Base-by-base conservation (phyloP, 2,888 invertebrate species). In the Philhelius pedissequus region DNA sequence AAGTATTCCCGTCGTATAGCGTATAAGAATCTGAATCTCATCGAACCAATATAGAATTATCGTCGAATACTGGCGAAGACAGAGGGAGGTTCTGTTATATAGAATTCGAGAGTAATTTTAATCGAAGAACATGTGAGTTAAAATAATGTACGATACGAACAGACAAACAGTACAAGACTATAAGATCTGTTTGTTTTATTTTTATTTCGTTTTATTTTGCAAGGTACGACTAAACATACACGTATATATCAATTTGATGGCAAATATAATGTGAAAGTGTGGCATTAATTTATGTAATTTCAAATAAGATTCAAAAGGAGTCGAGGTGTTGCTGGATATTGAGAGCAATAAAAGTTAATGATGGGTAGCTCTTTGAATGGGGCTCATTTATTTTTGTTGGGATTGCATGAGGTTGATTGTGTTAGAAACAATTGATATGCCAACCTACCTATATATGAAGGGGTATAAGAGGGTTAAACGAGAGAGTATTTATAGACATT, bases 241-340 rank as follows among this genome's bases (percentile, higher is more conserved):
- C n/a, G n/a, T n/a, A n/a, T 79, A 74, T 69, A 78, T 83, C 78
- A 83, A 69, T 70, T 69, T 74, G 83, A 83, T 83, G 50, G 69
- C 52, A 18, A 74, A 35, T 62, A 40, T 68, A 74, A 71, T 71
- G 81, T 71, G 64, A 50, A 27, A 22, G 64, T 58, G 35, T 30
- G 64, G 79, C 48, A 71, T 71, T 58, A 71, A 58, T 50, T 64
- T 64, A 64, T 64, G 64, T 69, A 54, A 35, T 52, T 68, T 62
- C 35, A 74, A 54, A 38, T 54, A 69, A 62, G 48, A 75, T 64
- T 56, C 56, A 56, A 22, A 69, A 22, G 22, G 50, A 60, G 54
- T 35, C 7, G 32, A 66, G 75, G 73, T 73, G 48, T 68, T 60
- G 56, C 35, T 35, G 35, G 73, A 58, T 64, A 69, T 80, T 62